Evolutionary conservation across 2,888 invertebrate genomes (phyloP).

Genomic region (Mythimna albipuncta): DNA sequence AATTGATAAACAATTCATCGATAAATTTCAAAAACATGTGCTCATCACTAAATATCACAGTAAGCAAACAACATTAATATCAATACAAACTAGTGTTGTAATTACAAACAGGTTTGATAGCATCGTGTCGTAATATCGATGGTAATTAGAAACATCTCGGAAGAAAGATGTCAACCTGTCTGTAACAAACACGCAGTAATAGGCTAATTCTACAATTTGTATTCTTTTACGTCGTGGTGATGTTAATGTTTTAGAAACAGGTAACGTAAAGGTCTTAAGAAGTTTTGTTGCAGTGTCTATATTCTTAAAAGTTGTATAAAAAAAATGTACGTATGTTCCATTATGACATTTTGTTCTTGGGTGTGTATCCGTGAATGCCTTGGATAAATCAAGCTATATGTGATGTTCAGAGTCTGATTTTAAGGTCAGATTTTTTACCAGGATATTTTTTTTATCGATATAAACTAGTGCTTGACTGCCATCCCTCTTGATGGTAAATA

Average conservation of each 20-base stretch:
- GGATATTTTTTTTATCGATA: too few relatives aligned
- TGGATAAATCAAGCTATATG: too few relatives aligned
- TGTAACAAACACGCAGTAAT: slow-evolving; percentile 12
- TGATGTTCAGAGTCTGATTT: too few relatives aligned
- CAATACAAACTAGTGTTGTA: slow-evolving; percentile 42
- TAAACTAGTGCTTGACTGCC: too few relatives aligned
- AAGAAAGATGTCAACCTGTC: slow-evolving; percentile 43
- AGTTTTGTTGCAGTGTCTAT: background rate
- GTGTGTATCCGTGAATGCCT: too few relatives aligned
- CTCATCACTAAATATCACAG: slow-evolving; percentile 25
- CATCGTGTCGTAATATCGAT: slow-evolving; percentile 25
- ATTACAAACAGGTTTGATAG: slow-evolving; percentile 49
- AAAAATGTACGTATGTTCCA: background rate
- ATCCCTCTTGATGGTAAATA: too few relatives aligned
- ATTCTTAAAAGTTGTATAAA: background rate
- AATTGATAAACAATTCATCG: background rate
- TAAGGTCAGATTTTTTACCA: too few relatives aligned
- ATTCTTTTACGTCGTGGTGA: slow-evolving; percentile 26
- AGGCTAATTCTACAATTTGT: slow-evolving; percentile 41
- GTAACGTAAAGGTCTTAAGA: background rate
- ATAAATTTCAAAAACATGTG: background rate
- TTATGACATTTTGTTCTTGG: too few relatives aligned
- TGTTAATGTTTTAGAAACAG: slow-evolving; percentile 23
- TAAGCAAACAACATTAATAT: slow-evolving; percentile 8
- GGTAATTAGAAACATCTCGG: slow-evolving; percentile 45